Evolutionary conservation across 2,888 invertebrate species (phyloP), one percentile per base, ranked within the genome.

Genomic region (Heliconius ethilla): DNA sequence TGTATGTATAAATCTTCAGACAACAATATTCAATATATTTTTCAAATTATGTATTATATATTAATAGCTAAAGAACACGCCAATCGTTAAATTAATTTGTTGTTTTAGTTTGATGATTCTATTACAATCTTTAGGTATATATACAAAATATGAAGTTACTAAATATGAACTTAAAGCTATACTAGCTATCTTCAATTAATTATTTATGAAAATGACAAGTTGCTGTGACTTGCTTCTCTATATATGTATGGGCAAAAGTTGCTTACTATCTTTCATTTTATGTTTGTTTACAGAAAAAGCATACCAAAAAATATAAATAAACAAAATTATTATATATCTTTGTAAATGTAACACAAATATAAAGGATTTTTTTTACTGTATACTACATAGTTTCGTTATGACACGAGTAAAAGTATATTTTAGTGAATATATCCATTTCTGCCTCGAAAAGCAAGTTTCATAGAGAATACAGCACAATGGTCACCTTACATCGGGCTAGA

Each of bases 401-500:
- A 70, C 22, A 51, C 51, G 7, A 59, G n/a, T 59, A 70, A 75
- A 75, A 76, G 70, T 45, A 45, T 51, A 22, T 37, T 70, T 75
- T 51, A 62, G 55, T 25, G 37, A 62, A 77, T 62, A 78, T 29
- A 13, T 27, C 25, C 74, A 72, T 62, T 73, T 77, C 40, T 69
- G 75, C n/a, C 67, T 75, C 75, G 51, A 80, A 79, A 80, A 82
- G 75, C 73, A 65, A 77, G 75, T 80, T 76, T 75, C 66, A 45
- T 75, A 55, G 79, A 77, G 78, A 79, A 81, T 79, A 79, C 81
- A 81, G 80, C 81, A 83, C 83, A 82, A 82, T 84, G 83, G 83
- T 82, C 84, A 87, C 83, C 85, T 85, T 86, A 83, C 85, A 82
- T 83, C 83, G 82, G 83, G 86, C 85, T 84, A 84, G 84, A 87